Conservation (phyloP, 2,113 vertebrate genomes). For the human (Homo sapiens) region DNA sequence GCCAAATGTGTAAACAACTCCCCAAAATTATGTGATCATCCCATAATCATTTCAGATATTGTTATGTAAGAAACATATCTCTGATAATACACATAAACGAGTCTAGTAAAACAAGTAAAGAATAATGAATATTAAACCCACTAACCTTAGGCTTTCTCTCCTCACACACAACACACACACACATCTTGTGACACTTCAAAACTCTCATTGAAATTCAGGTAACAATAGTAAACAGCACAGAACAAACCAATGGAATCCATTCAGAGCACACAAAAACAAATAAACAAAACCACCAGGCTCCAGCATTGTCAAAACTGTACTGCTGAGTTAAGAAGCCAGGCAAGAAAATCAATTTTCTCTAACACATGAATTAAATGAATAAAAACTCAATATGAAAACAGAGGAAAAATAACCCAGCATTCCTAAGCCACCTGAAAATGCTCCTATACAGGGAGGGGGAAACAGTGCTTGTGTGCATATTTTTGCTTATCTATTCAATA, state of each 20-base stretch:
- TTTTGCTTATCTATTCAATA: constrained; percentile 1
- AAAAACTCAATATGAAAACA: constrained; percentile 52
- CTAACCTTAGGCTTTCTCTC: not conserved
- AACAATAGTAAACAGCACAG: constrained; percentile 25
- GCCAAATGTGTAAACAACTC: not conserved
- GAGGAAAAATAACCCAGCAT: constrained; percentile 3
- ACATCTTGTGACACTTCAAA: not conserved
- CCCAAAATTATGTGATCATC: not conserved
- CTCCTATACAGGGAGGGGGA: not conserved
- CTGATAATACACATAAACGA: not conserved
- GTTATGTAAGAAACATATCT: not conserved
- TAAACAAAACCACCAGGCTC: constrained; percentile 56
- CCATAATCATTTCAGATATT: not conserved
- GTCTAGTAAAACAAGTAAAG: not conserved
- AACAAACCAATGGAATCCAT: constrained; percentile 56
- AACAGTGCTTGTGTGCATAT: not conserved
- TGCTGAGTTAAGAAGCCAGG: constrained; percentile 64
- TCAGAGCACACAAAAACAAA: constrained; percentile 44
- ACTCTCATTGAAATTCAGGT: constrained; percentile 56
- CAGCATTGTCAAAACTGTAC: constrained; percentile 47
- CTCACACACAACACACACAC: not conserved
- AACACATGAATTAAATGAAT: constrained; percentile 62
- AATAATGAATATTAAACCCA: not conserved
- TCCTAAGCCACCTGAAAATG: constrained; percentile 14
- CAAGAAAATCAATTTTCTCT: constrained; percentile 65